Evolutionary conservation across 2,113 vertebrate species (phyloP), one percentile per base, ranked within the genome.

Genomic region (Rallus limicola): DNA sequence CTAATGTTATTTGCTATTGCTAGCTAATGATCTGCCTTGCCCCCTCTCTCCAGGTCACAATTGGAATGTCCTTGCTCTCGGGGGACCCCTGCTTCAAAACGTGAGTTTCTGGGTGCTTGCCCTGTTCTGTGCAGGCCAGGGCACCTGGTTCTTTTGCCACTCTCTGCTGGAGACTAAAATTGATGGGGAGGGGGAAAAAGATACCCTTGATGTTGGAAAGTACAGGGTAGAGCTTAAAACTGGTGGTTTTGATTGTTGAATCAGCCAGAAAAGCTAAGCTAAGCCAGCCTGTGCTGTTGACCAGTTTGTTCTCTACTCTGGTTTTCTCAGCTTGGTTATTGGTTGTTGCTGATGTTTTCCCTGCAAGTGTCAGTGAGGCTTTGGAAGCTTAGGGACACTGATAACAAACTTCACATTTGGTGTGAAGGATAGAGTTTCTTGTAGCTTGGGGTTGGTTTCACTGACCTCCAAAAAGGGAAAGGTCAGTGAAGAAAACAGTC

Each of bases 11-110:
- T n/a, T n/a, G n/a, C n/a, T n/a, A n/a, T n/a, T n/a, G n/a, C n/a
- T 19, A 34, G 77, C 38, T 96, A 68, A 93, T 2, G 1, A 53
- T 44, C 67, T 78, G 64, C 34, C 44, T 80, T 94, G 33, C 94
- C n/a, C 65, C n/a, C 10, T 55, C 44, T 91, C 31, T 76, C 25
- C 95, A 99, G 99, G 99, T 99, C 95, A 99, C 98, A 7, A 99
- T 99, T 2, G 99, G 99, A 81, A 99, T 99, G 99, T 99, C 98
- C 46, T 98, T 99, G 46, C 98, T 99, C 7, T 99, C 99, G 1
- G 99, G 99, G 91, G 99, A 99, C 90, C 99, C 99, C 15, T 99
- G 99, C 98, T 99, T 99, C 95, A 99, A 99, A 98, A 99, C 99
- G 99, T 99, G 96, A 99, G 99, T 99, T 77, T 63, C 42, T 82